Evolutionary conservation across 2,113 vertebrate species (phyloP).

Genomic region (Gymnarchus niloticus): DNA sequence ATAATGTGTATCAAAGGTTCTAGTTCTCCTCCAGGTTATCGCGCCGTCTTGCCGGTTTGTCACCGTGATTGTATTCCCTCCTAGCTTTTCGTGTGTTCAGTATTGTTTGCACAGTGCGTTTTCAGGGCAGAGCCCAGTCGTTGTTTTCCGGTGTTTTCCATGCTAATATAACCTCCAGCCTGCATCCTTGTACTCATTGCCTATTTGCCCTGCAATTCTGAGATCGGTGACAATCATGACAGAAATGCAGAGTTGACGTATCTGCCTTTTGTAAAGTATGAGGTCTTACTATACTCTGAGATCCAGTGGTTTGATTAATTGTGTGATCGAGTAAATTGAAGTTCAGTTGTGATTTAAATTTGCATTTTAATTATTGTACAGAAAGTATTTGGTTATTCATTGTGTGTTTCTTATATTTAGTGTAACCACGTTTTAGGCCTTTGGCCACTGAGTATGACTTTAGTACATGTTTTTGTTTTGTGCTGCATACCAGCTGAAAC

Average conservation of each 20-base stretch:
- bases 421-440: background rate
- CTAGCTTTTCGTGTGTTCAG: too few species aligned
- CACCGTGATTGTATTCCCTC: too few species aligned
- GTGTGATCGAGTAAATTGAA: background rate
- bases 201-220: too few species aligned
- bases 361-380: background rate
- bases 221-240: too few species aligned
- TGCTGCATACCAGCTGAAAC: background rate
- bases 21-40: too few species aligned
- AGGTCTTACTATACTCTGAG: background rate
- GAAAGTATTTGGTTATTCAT: background rate
- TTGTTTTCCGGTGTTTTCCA: too few species aligned
- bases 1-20: too few species aligned
- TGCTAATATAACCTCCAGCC: too few species aligned
- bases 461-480: background rate
- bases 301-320: background rate
- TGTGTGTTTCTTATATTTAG: background rate
- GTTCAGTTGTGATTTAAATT: background rate
- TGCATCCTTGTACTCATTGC: too few species aligned
- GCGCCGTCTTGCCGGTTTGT: too few species aligned
- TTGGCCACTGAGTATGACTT: background rate
- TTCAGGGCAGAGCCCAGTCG: too few species aligned
- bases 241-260: background rate
- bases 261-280: background rate
- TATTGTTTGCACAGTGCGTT: too few species aligned